Base-by-base conservation (phyloP, 2,888 invertebrate species). In the Geophilus truncorum region DNA sequence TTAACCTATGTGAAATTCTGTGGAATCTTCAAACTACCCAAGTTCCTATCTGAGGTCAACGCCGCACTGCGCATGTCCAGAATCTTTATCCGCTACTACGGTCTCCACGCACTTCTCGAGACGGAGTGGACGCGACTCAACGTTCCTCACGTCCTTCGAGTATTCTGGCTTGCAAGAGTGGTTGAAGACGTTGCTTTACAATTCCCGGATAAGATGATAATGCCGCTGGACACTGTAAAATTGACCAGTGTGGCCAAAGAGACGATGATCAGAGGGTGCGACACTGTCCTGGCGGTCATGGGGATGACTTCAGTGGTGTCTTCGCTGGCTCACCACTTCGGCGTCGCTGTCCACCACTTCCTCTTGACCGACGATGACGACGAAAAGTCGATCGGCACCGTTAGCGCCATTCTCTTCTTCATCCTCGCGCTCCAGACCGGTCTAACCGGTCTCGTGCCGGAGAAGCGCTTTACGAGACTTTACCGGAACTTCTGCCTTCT, bases 281-380 rank as follows among this genome's bases (percentile, higher is more conserved):
- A 96, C 85, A 97, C 96, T 0, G 89, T 96, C 81, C 93, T 96
- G 0, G 94, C 96, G 9, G 92, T 97, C 0, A 89, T 96, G 40
- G 97, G 97, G 28, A 95, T 97, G 92, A 95, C 97, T 0, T 95
- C 95, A 82, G 92, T 96, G 83, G 93, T 96, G 81, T 95, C 96
- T 0, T 93, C 93, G 85, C 91, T 96, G 84, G 95, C 95, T 85
- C 95, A 96, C 85, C 94, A 95, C 87, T 92, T 96, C 84, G 96
- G 95, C 32, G 92, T 93, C 85, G 91, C 94, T 86, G 94, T 96
- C 88, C 95, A 96, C 85, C 94, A 94, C 92, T 92, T 96, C 82
- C 88, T 97, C 45, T 88, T 95, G 80, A 93, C 94, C 9, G 92
- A 92, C 83, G 95, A 96, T 84, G 93, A 94, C 83, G 95, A 94